Evolutionary conservation across 2,797 vertebrate genomes (phyloP).

Genomic region (Zonotrichia albicollis): DNA sequence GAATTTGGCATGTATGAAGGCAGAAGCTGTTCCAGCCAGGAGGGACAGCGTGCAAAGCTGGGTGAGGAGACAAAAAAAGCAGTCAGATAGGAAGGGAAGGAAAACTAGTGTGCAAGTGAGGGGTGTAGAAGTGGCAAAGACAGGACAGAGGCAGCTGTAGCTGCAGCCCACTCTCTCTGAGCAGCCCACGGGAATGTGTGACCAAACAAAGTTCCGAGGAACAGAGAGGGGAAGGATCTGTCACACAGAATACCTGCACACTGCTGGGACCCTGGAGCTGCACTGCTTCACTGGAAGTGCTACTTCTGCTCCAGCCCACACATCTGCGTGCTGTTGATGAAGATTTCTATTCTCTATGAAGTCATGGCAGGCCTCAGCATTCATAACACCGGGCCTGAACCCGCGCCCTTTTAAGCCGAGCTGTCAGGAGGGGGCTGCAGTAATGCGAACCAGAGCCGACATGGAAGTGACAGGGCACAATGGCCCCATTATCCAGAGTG

Average conservation of each 20-base stretch:
- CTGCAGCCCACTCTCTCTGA: not conserved
- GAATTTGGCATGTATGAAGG: not conserved
- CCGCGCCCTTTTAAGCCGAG: slow-evolving; percentile 6
- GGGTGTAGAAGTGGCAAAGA: not conserved
- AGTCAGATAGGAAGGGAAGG: not conserved
- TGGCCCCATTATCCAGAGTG: slow-evolving; percentile 34
- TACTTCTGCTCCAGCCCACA: not conserved
- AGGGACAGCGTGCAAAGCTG: not conserved
- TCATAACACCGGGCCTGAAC: not conserved
- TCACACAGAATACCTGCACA: accelerated
- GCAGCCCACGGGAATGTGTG: accelerated
- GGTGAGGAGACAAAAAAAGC: not conserved
- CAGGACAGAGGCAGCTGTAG: not conserved
- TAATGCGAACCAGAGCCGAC: slow-evolving; percentile 32
- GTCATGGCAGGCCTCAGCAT: not conserved
- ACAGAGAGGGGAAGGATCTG: not conserved
- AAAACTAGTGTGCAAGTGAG: not conserved
- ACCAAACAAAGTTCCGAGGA: accelerated
- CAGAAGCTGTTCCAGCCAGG: not conserved
- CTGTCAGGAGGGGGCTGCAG: slow-evolving; percentile 6
- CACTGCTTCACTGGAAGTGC: not conserved
- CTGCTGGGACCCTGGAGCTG: not conserved
- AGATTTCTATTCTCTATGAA: not conserved
- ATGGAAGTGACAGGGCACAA: slow-evolving; percentile 9
- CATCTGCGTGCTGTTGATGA: not conserved